Percentiles rank a stretch among this genome's conserved stretches.
phyloP scores from a whole-genome alignment of 2,797 vertebrate genomes.

The Myotis myotis region DNA sequence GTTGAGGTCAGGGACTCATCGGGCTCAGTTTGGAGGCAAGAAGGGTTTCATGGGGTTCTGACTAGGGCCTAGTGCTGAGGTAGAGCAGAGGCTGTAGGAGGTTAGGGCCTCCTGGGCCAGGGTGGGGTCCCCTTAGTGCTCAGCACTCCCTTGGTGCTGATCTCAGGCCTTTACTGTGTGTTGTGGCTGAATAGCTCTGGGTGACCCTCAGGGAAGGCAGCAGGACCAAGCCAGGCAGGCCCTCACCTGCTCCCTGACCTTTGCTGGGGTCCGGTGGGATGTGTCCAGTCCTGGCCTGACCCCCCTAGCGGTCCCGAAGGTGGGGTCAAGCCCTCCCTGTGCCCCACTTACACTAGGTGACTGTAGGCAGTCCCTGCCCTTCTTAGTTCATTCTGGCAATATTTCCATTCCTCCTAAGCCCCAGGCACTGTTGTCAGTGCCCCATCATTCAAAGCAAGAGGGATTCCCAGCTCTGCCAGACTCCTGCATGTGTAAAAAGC shows the following conservation, averaged over 20 bases:
- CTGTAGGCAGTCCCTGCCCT: background rate
- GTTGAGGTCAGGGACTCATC: background rate
- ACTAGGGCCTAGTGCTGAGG: background rate
- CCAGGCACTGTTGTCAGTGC: background rate
- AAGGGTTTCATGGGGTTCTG: background rate
- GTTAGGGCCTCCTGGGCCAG: background rate
- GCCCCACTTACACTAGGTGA: background rate
- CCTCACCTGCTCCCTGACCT: background rate
- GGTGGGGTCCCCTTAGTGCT: background rate
- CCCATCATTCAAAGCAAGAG: fast-evolving
- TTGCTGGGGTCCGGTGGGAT: background rate
- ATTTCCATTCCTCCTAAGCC: background rate
- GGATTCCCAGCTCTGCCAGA: background rate
- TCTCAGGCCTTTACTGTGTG: background rate
- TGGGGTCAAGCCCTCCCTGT: background rate
- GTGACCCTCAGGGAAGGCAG: background rate
- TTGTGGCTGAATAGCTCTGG: background rate
- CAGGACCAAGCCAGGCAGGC: background rate
- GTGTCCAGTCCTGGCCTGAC: background rate
- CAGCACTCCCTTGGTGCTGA: background rate
- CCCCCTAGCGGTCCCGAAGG: background rate
- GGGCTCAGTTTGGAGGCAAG: background rate
- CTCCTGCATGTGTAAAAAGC: background rate
- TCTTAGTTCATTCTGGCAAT: background rate
- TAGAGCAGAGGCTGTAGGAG: background rate